Base-by-base conservation (phyloP, 2,113 vertebrate genomes). In the Lathamus discolor region DNA sequence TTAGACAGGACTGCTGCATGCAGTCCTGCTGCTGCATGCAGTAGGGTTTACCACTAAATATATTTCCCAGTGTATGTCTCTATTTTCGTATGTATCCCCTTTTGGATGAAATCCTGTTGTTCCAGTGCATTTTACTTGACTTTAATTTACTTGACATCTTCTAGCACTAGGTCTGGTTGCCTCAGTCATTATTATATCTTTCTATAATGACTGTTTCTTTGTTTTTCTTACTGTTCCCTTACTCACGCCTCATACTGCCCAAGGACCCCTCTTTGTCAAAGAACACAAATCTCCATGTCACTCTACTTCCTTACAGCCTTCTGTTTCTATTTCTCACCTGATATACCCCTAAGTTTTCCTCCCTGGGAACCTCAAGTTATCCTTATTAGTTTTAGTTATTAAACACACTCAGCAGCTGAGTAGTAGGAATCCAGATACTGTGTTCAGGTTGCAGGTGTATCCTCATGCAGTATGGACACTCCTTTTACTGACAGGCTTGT, bases 51-150 rank as follows among this genome's bases (percentile, higher is more conserved):
- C 39, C 48, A 57, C 17, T 35, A 70, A 73, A 6, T 11, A 57
- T 41, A 35, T 29, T 61, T 74, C 17, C 13, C 54, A 77, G 18
- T 3, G 1, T 55, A 31, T 73, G 17, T 31, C 39, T 41, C 25
- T 19, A 20, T 12, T 64, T 35, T 35, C 52, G 5, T 44, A 75
- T 1, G 1, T 15, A 51, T 18, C 10, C 5, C 1, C 3, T 62
- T 84, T 74, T 35, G 49, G 29, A 93, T n/a, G 1, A 91, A 77
- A 81, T 35, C 23, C 41, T 39, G 6, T 29, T 59, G 13, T 67
- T 87, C 4, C 44, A 69, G 3, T 10, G 25, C 1, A 0, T 61
- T 77, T 80, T 66, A 46, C 17, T 43, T 48, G 23, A 68, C 15
- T 72, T 57, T 25, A 7, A 66, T n/a, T 64, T 91, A 64, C 69